phyloP scores from a whole-genome alignment of 2,113 vertebrate species.

The Cebus imitator region DNA sequence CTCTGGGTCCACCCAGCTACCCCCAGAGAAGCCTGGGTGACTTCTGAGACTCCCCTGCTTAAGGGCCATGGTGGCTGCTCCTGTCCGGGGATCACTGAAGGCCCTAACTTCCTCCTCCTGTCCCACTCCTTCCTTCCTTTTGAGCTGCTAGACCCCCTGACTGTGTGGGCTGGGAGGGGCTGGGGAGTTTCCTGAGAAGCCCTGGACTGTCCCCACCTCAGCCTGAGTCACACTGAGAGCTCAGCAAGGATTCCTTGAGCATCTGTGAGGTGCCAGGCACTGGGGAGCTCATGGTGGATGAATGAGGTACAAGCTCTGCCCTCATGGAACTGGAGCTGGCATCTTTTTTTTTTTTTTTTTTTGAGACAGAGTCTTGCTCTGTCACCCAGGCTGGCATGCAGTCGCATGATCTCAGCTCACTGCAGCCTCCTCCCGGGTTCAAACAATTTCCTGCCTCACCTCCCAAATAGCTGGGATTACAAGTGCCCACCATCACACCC shows the following conservation, averaged over 20 bases:
- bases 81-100: neutral
- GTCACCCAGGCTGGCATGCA: no score
- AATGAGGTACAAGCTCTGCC: neutral
- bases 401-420: no score
- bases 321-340: neutral
- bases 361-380: no score
- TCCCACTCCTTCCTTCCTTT: neutral
- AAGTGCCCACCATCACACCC: no score
- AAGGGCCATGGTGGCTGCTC: neutral
- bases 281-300: neutral
- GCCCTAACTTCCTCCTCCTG: conserved; percentile 29
- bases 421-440: no score
- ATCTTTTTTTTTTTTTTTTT: no score
- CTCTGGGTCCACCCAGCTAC: neutral
- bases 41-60: neutral
- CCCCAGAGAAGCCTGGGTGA: neutral
- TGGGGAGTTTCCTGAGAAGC: conserved; percentile 37
- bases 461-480: no score
- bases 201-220: neutral
- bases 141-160: neutral
- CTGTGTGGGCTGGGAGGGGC: neutral
- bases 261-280: neutral
- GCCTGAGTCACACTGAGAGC: conserved; percentile 45
- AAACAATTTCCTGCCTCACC: no score
- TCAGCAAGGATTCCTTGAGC: neutral